Evolutionary conservation across 2,113 vertebrate genomes (phyloP).

Genomic region (human): GRCh38 chr3:16497501-16498000

Average conservation of each 20-base stretch:
- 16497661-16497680: not conserved
- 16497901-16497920: not conserved
- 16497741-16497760: not conserved
- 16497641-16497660: not conserved
- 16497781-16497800: not conserved
- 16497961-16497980: not conserved
- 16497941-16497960: not conserved
- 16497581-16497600: not conserved
- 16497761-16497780: not conserved
- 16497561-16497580: not conserved
- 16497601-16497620: not conserved
- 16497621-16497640: not conserved
- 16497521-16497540: too few relatives aligned
- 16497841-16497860: not conserved
- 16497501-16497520: not conserved
- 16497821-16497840: slow-evolving; percentile 5
- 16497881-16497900: not conserved
- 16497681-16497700: not conserved
- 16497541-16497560: not conserved
- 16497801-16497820: not conserved
- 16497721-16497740: not conserved
- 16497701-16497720: not conserved
- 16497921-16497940: not conserved
- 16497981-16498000: not conserved
- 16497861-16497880: not conserved